A percentile compares a stretch with the other conserved stretches of the same genome.
Evolutionary conservation across 2,888 invertebrate species (phyloP).

Genomic region (Andrena chrysosceles): DNA sequence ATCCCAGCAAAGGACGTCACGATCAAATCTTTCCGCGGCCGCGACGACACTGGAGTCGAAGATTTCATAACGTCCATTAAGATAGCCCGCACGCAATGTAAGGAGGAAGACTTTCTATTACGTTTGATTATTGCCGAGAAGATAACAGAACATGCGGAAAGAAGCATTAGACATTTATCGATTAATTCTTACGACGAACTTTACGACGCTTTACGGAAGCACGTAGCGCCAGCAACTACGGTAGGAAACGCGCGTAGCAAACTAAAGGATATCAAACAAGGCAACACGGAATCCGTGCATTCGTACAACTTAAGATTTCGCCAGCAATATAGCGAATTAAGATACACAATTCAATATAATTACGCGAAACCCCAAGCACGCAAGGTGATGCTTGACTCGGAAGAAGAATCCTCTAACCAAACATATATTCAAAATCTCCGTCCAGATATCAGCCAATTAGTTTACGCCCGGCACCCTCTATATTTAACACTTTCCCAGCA

Average conservation of each 20-base stretch:
- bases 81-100: neutral
- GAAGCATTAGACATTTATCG: neutral
- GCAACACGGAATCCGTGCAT: neutral
- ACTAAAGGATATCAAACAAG: neutral
- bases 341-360: constrained; percentile 10
- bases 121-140: neutral
- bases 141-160: neutral
- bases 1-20: too few species aligned
- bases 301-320: constrained; percentile 1
- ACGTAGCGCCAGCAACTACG: neutral
- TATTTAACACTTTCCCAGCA: constrained; percentile 4
- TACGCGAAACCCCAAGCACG: neutral
- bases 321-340: neutral
- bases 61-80: neutral
- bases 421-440: neutral
- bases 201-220: neutral
- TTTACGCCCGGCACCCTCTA: neutral
- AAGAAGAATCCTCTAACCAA: neutral
- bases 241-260: neutral
- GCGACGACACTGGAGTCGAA: constrained; percentile 7
- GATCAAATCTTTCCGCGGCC: neutral
- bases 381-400: neutral
- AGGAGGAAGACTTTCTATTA: neutral
- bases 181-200: constrained; percentile 4
- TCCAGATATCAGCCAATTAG: neutral